Percentiles rank a stretch among this genome's conserved stretches.
These are phyloP conservation scores for Galleria mellonella DNA, from an alignment of 1,140 invertebrate species.

Conservation along the genomic window DNA sequence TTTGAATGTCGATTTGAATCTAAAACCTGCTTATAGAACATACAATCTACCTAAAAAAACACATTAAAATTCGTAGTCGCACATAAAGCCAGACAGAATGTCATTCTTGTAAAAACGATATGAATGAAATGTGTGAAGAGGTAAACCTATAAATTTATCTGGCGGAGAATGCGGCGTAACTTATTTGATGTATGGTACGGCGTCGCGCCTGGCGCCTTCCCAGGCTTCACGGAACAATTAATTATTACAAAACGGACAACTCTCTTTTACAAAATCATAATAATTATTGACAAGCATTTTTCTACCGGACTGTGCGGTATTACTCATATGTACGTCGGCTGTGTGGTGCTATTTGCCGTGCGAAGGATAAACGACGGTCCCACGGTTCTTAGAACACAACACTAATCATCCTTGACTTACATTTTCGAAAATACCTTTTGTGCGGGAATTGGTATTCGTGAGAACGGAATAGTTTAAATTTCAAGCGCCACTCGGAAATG, in stretches of 20 bases:
- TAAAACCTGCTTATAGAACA: conserved; percentile 19
- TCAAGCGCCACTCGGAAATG: conserved; percentile 33
- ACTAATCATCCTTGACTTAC: conserved; percentile 66
- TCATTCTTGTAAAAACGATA: conserved; percentile 27
- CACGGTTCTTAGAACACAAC: conserved; percentile 42
- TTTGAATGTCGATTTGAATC: conserved; percentile 3
- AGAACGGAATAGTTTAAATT: conserved; percentile 53
- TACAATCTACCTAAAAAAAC: conserved; percentile 21
- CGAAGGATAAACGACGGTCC: conserved; percentile 35
- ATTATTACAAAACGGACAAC: conserved; percentile 16
- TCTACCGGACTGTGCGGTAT: conserved; percentile 18
- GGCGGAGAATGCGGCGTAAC: conserved; percentile 13
- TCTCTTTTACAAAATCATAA: conserved; percentile 19
- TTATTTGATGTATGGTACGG: conserved; percentile 11
- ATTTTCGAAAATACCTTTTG: conserved; percentile 66
- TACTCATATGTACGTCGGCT: conserved; percentile 18
- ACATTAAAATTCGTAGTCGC: conserved; percentile 32
- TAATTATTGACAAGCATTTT: conserved; percentile 22
- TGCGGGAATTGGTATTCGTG: conserved; percentile 53
- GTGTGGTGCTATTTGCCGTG: conserved; percentile 1
- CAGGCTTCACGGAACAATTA: conserved; percentile 13
- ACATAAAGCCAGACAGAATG: conserved; percentile 28
- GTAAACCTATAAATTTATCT: conserved; percentile 16
- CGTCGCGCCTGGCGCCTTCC: conserved; percentile 18
- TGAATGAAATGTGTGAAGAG: conserved; percentile 29